Evolutionary conservation across 1,140 invertebrate genomes (phyloP).

Genomic region (Panonychus citri): DNA sequence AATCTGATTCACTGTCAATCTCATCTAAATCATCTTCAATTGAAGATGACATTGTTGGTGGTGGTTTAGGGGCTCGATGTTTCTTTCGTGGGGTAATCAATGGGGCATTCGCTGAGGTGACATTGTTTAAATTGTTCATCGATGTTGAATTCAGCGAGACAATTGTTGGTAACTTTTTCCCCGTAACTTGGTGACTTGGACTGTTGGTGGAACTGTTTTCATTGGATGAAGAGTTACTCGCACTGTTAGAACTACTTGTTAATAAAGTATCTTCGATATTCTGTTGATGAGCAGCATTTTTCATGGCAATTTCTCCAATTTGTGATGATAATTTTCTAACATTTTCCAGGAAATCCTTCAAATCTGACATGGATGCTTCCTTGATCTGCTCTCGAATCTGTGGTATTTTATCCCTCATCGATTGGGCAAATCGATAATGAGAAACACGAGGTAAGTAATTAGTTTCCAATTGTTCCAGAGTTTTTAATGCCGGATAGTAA

Average conservation of each 20-base stretch:
- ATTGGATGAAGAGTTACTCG: too few species aligned
- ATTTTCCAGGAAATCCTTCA: constrained; percentile 92
- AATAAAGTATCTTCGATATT: too few species aligned
- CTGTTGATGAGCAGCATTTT: constrained; percentile 33
- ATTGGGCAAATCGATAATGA: constrained; percentile 77
- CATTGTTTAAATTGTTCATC: too few species aligned
- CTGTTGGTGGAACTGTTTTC: too few species aligned
- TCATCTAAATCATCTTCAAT: neutral
- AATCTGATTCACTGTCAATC: neutral
- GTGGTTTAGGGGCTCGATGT: too few species aligned
- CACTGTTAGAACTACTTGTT: too few species aligned
- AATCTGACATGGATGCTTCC: constrained; percentile 79
- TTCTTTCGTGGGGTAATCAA: too few species aligned
- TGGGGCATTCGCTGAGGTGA: too few species aligned
- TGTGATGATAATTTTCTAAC: constrained; percentile 76
- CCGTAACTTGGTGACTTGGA: too few species aligned
- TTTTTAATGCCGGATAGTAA: constrained; percentile 92
- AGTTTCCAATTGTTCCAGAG: constrained; percentile 83
- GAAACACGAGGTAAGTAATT: constrained; percentile 69
- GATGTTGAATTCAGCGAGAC: too few species aligned
- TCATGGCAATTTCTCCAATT: constrained; percentile 84
- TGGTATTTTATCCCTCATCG: constrained; percentile 61
- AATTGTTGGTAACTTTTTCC: too few species aligned
- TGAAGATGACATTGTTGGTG: too few species aligned
- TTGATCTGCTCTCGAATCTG: constrained; percentile 73